Percentiles rank a stretch among this genome's conserved stretches.
These are phyloP conservation scores for Bombylius major DNA, from an alignment of 2,888 invertebrate genomes.

Conservation along the genomic window DNA sequence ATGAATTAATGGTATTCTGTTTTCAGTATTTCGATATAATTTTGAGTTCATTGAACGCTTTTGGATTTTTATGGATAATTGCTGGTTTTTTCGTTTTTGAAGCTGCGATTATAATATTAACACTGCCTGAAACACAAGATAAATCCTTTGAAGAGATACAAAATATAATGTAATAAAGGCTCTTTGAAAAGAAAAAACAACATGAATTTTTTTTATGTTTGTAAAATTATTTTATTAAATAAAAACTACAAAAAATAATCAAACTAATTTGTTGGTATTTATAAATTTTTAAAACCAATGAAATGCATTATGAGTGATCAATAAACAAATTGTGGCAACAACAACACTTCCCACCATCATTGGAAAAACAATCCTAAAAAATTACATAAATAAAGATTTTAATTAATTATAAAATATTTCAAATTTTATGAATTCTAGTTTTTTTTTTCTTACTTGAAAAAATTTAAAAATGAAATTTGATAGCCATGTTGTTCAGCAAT, in stretches of 20 bases:
- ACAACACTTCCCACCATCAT: constrained; percentile 61
- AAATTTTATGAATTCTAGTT: background rate
- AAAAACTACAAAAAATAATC: no score
- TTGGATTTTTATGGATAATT: constrained; percentile 24
- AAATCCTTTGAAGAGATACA: constrained; percentile 21
- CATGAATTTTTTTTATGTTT: no score
- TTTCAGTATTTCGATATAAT: constrained; percentile 15
- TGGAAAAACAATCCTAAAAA: constrained; percentile 63
- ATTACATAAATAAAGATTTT: constrained; percentile 12
- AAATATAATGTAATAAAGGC: background rate
- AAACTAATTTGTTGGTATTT: no score
- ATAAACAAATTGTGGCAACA: constrained; percentile 53
- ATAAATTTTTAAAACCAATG: constrained; percentile 41
- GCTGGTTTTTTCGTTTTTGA: constrained; percentile 23
- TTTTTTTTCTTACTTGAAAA: constrained; percentile 52
- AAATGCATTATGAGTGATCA: constrained; percentile 55
- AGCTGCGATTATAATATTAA: constrained; percentile 20
- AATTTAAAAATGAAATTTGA: constrained; percentile 67
- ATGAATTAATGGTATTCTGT: background rate
- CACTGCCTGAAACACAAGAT: constrained; percentile 26
- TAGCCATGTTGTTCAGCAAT: constrained; percentile 89
- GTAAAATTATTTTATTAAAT: no score
- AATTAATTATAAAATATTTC: no score
- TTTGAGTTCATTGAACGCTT: background rate
- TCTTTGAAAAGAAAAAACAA: no score